Evolutionary conservation across 2,888 invertebrate genomes (phyloP), one percentile per base, ranked within the genome.

Genomic region (Chydorus sphaericus): DNA sequence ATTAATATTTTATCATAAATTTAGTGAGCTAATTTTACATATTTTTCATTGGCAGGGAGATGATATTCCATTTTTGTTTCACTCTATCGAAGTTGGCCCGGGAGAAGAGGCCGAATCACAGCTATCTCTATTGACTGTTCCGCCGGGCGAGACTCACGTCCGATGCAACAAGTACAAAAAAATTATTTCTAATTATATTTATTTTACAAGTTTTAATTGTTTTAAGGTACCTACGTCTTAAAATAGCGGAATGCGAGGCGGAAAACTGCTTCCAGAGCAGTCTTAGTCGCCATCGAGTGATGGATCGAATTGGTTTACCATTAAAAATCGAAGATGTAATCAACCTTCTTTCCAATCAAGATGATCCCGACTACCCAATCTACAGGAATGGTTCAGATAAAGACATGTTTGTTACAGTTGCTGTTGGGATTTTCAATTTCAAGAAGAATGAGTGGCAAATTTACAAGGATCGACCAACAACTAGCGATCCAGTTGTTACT

Each of bases 11-110:
- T n/a, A n/a, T n/a, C n/a, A n/a, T n/a, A n/a, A n/a, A n/a, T n/a
- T n/a, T n/a, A n/a, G n/a, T n/a, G n/a, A n/a, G n/a, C n/a, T n/a
- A n/a, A n/a, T n/a, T n/a, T n/a, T n/a, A n/a, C n/a, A n/a, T n/a
- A n/a, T n/a, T n/a, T n/a, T n/a, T n/a, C n/a, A 10, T 18, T 8
- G 11, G 29, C 39, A 61, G 58, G 80, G 80, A 64, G 82, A 82
- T n/a, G n/a, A n/a, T n/a, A n/a, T n/a, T 0, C 74, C 78, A 51
- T 74, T 82, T 53, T 68, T 83, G 64, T 81, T 87, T 62, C 83
- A 84, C 67, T 90, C 89, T 63, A 77, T 81, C 1, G 90, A 91
- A 70, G 79, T 89, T 65, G 85, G 80, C 0, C 89, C 90, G 0
- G 77, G 73, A 37, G 52, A 61, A 20, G 65, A 66, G 30, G 69